These are phyloP conservation scores for Microcebus lehilahytsara DNA, from an alignment of 2,113 vertebrate species.

Conservation along the genomic window DNA sequence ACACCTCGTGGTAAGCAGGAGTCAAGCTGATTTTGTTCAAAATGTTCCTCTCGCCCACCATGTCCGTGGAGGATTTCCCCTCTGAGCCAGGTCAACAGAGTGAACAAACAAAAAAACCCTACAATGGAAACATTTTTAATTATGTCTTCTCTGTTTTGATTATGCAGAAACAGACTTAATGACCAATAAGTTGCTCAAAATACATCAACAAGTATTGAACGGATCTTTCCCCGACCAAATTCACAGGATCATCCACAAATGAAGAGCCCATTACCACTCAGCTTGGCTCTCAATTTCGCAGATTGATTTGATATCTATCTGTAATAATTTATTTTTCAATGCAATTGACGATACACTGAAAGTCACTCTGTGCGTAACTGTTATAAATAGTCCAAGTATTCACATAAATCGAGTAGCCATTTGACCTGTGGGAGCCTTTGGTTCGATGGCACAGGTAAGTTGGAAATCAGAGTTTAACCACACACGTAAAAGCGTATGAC, in stretches of 20 bases:
- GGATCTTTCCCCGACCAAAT: not conserved
- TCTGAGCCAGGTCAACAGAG: too few species aligned
- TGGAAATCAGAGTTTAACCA: not conserved
- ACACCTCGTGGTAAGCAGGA: fast-evolving
- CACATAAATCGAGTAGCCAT: not conserved
- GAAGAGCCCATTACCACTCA: not conserved
- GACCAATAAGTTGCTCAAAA: not conserved
- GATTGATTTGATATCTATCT: not conserved
- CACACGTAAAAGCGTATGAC: too few species aligned
- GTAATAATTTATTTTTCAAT: not conserved
- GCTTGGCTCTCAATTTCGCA: fast-evolving
- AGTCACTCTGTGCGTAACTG: too few species aligned
- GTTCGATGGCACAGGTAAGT: too few species aligned
- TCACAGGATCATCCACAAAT: not conserved
- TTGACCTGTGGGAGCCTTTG: not conserved
- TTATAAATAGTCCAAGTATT: not conserved
- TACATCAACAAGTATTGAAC: too few species aligned
- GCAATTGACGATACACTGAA: not conserved
- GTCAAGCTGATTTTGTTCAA: not conserved
- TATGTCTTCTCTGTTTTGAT: not conserved
- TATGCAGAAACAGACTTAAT: not conserved
- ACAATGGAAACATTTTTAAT: not conserved
- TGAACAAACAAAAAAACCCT: not conserved
- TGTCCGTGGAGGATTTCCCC: not conserved
- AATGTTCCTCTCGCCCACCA: fast-evolving